Conservation (phyloP, 2,113 vertebrate genomes). For the Marmota monax region DNA sequence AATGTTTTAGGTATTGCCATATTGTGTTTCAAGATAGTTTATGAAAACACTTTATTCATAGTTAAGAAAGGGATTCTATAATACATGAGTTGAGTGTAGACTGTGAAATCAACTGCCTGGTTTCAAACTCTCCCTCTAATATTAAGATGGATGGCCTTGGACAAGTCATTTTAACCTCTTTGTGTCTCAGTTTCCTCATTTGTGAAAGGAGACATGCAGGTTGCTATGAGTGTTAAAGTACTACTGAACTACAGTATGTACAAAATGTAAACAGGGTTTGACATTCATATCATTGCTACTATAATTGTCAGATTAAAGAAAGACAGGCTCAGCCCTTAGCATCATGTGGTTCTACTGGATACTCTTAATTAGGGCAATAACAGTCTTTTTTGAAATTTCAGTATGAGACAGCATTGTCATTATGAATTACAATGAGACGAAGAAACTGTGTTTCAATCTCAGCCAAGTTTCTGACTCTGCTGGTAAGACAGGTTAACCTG, state of each 20-base stretch:
- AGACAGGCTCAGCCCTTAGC: neutral
- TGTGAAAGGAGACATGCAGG: neutral
- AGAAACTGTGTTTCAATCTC: constrained; percentile 13
- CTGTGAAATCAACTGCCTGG: neutral
- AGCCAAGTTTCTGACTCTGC: neutral
- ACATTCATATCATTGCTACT: neutral
- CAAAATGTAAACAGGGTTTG: neutral
- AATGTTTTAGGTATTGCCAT: neutral
- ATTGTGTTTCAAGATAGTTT: neutral
- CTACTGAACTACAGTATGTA: neutral
- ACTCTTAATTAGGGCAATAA: neutral
- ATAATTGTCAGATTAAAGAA: constrained; percentile 19
- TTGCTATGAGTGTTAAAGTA: neutral
- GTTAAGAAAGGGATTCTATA: neutral
- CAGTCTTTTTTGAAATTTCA: constrained; percentile 4
- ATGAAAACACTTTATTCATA: neutral
- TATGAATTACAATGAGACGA: constrained; percentile 36
- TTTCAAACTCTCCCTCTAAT: neutral
- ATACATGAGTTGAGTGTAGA: neutral
- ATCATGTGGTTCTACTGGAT: neutral
- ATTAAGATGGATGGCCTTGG: neutral
- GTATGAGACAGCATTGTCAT: neutral
- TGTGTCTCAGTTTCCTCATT: neutral
- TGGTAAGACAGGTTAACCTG: constrained; percentile 10
- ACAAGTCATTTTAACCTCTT: neutral